Base-by-base conservation (phyloP, 1,140 invertebrate genomes). In the Schlechtendalia chinensis region DNA sequence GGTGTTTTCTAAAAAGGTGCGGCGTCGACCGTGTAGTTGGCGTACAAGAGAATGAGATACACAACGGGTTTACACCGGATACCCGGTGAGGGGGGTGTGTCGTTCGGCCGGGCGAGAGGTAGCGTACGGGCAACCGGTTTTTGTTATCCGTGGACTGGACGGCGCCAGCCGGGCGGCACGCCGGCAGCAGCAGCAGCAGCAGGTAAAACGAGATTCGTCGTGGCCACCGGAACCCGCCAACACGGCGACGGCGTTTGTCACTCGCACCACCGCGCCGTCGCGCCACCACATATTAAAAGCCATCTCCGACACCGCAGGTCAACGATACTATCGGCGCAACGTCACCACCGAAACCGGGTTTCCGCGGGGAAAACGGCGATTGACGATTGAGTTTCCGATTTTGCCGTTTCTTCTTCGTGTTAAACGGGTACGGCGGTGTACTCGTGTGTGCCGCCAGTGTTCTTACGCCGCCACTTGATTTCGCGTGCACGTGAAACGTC, bases 1-100 rank as follows among this genome's bases (percentile, higher is more conserved):
- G 75, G 75, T 79, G 75, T 79, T 79, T 63, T 63, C 58, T 79
- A 79, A 79, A 79, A 63, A 79, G 75, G 75, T 79, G 75, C 39
- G 75, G 75, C 17, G 75, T 58, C 11, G 75, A 59, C 54, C 71
- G 50, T 58, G 29, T 59, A 45, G 39, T 75, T 16, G 10, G 29
- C 39, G 72, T 56, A 53, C n/a, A 8, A n/a, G 14, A 71, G 16
- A 32, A 5, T 10, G 17, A 14, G 1, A 29, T 3, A 39, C n/a
- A 63, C 75, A 79, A 63, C 75, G 75, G 75, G 75, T 79, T 79
- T 79, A 59, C 39, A 79, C 75, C 75, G 75, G 58, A 79, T 79
- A 79, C 75, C 17, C 10, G 58, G 24, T 39, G 54, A 17, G 54
- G 19, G 54, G 19, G 29, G 71, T 54, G 27, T 24, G 17, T 74